Conservation (phyloP, 2,113 vertebrate species). For the Thymallus thymallus region DNA sequence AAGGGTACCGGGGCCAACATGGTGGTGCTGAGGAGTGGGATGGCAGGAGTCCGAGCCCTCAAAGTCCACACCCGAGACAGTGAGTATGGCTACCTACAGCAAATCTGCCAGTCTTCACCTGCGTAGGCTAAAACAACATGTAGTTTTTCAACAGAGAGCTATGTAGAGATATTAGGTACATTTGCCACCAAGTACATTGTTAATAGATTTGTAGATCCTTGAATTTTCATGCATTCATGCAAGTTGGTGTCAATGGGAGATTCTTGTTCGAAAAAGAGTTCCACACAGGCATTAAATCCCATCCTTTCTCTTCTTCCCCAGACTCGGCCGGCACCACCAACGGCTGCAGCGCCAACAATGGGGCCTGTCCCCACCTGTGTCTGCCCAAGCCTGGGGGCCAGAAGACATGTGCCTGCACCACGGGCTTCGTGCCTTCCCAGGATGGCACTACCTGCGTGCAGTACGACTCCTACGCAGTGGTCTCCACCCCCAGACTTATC, state of each 20-base stretch:
- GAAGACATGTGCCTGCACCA: constrained; percentile 71
- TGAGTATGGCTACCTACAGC: constrained; percentile 29
- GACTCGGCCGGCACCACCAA: constrained; percentile 68
- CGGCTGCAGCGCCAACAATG: constrained; percentile 71
- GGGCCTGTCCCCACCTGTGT: constrained; percentile 71
- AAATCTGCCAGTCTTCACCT: not conserved
- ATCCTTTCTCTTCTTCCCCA: constrained; percentile 20
- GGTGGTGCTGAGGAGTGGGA: constrained; percentile 70
- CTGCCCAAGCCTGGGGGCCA: constrained; percentile 65
- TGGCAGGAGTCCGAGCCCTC: constrained; percentile 62
- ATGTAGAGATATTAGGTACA: no score
- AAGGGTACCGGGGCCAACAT: constrained; percentile 64
- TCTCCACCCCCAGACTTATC: constrained; percentile 59
- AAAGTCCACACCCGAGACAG: constrained; percentile 74
- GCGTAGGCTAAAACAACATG: not conserved
- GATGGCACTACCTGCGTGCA: constrained; percentile 65
- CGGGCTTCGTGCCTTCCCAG: constrained; percentile 62
- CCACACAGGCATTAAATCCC: not conserved
- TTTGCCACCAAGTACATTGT: no score
- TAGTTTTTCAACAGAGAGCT: no score
- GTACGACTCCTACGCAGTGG: constrained; percentile 70
- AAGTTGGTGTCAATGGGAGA: no score
- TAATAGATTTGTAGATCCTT: no score
- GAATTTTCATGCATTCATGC: no score
- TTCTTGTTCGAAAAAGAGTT: no score